These are phyloP conservation scores for Chlorospingus semifuscus DNA, from an alignment of 2,797 vertebrate genomes.

Conservation along the genomic window DNA sequence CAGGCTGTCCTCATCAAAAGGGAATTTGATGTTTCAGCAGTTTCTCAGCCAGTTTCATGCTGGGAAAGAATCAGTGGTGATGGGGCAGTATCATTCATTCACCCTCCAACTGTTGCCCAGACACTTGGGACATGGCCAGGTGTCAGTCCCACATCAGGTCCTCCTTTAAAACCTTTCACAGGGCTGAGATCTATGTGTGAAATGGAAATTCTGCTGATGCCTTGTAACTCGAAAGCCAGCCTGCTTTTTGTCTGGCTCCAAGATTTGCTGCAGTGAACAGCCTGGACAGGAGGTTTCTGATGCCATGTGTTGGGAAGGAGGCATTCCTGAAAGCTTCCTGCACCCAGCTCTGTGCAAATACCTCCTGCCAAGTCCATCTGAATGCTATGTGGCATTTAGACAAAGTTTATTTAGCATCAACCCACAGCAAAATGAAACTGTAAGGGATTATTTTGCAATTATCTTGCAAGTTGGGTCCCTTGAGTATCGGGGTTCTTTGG, in stretches of 20 bases:
- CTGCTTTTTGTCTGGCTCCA: not conserved
- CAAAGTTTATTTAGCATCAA: not conserved
- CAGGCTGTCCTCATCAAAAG: constrained; percentile 35
- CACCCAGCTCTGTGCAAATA: not conserved
- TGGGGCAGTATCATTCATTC: constrained; percentile 30
- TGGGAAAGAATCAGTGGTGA: constrained; percentile 11
- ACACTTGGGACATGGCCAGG: constrained; percentile 4
- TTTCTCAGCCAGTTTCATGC: constrained; percentile 42
- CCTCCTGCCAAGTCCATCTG: not conserved
- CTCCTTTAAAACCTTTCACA: constrained; percentile 20
- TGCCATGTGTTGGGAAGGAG: not conserved
- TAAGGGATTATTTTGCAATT: not conserved
- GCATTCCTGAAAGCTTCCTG: not conserved
- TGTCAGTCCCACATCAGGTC: not conserved
- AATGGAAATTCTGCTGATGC: not conserved
- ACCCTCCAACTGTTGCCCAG: constrained; percentile 10
- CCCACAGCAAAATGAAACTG: not conserved
- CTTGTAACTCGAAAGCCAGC: not conserved
- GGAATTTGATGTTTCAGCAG: constrained; percentile 49
- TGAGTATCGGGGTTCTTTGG: not conserved
- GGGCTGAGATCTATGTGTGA: not conserved
- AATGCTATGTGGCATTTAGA: not conserved
- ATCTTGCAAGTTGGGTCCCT: not conserved
- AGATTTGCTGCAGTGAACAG: not conserved
- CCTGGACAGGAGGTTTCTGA: not conserved